These are phyloP conservation scores for Mylabris sibirica DNA, from an alignment of 2,888 invertebrate genomes.

Conservation along the genomic window DNA sequence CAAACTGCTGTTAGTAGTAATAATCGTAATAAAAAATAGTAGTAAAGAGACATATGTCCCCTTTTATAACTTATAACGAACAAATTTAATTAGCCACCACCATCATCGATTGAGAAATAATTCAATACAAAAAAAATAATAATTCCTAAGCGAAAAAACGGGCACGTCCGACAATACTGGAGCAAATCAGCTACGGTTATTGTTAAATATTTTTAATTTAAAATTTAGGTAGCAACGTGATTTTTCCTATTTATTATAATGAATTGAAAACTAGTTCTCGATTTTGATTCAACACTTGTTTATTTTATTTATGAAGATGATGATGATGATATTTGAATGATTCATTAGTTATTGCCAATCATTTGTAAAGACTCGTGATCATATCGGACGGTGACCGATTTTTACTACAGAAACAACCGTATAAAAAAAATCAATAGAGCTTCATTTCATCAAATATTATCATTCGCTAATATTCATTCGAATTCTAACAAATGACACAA, in stretches of 20 bases:
- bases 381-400: slow-evolving; percentile 13
- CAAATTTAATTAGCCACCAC: slow-evolving; percentile 12
- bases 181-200: neutral
- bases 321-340: slow-evolving; percentile 12
- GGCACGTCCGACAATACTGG: neutral
- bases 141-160: neutral
- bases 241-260: neutral
- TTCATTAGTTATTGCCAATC: slow-evolving; percentile 12
- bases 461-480: neutral
- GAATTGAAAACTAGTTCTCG: neutral
- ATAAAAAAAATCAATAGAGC: neutral
- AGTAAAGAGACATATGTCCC: slow-evolving; percentile 14
- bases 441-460: neutral
- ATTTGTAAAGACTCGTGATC: slow-evolving; percentile 8
- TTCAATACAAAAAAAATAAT: neutral
- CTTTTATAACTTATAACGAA: slow-evolving; percentile 26
- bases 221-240: slow-evolving; percentile 3
- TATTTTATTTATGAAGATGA: slow-evolving; percentile 3
- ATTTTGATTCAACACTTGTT: slow-evolving; percentile 1
- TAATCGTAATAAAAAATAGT: slow-evolving; percentile 26
- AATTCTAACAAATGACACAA: no score
- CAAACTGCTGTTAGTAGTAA: neutral
- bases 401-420: neutral
- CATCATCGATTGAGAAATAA: neutral
- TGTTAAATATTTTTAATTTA: neutral